Base-by-base conservation (phyloP, 2,113 vertebrate genomes). In the Nyctibius bracteatus region DNA sequence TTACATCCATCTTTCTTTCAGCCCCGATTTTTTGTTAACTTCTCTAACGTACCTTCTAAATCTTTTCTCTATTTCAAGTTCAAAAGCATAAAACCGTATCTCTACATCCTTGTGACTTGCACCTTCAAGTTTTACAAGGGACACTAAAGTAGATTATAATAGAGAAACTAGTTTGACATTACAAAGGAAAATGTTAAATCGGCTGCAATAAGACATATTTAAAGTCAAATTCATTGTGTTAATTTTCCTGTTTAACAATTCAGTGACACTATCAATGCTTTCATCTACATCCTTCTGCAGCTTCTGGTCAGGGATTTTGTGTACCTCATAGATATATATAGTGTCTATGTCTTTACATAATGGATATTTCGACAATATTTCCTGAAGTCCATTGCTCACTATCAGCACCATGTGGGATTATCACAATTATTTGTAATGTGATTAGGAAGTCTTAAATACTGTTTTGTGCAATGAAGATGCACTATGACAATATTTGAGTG, bases 371-470 rank as follows among this genome's bases (percentile, higher is more conserved):
- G 49, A 87, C 72, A 83, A 67, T 57, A 67, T 80, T 81, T 94
- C 61, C 71, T 79, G 54, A 54, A 89, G 16, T 21, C 59, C 72
- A 9, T 58, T 37, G 47, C 77, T 96, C 68, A 11, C 46, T 44
- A 59, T 86, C 51, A 54, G 77, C 57, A 83, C 52, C 66, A 12
- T 3, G 47, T 14, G 65, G 82, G 83, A 94, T 85, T 85, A 78
- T 58, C 86, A 65, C 14, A 49, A 35, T 74, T 75, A 93, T 88
- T 92, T 92, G 92, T 51, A 94, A 81, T 81, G 73, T 66, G 83
- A 96, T 96, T 93, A 95, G 86, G 86, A 92, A 88, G 43, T 20
- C 81, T 90, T 92, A 96, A 97, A 94, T 71, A 80, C 70, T 54
- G 82, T 73, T 96, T 86, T 72, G 79, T 77, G 88, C 83, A 84